Conservation (phyloP, 2,888 invertebrate genomes). For the Calameuta pallipes region DNA sequence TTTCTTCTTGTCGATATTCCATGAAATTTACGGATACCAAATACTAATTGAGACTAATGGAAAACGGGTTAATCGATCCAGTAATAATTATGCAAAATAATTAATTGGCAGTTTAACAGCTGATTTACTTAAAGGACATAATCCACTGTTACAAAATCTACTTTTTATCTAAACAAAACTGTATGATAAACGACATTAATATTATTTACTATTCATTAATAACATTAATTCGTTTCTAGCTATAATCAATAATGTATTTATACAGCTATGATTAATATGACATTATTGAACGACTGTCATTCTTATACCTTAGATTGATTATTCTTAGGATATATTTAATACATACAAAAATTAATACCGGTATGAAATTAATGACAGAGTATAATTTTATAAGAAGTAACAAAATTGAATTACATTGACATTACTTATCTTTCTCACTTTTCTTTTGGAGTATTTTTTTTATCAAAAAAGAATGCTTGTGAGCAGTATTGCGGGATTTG, state of each 20-base stretch:
- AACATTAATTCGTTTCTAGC: too few species aligned
- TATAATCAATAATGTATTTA: too few species aligned
- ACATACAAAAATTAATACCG: background rate
- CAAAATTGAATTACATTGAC: background rate
- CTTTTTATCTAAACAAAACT: background rate
- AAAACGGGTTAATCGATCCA: background rate
- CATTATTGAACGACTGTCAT: too few species aligned
- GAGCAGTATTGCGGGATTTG: background rate
- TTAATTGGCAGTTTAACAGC: background rate
- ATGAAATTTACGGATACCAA: background rate
- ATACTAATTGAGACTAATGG: background rate
- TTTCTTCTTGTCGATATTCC: background rate
- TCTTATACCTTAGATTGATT: too few species aligned
- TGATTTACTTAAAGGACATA: background rate
- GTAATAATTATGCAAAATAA: background rate
- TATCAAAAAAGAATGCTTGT: background rate
- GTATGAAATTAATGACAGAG: background rate
- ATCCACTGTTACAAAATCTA: background rate
- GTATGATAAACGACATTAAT: too few species aligned
- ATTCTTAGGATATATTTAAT: too few species aligned
- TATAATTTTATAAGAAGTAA: background rate
- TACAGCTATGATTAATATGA: background rate
- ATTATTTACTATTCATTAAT: too few species aligned
- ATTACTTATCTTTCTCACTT: background rate
- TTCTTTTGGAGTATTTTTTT: background rate